phyloP scores from a whole-genome alignment of 2,113 vertebrate genomes.

The Campylomormyrus numenius region DNA sequence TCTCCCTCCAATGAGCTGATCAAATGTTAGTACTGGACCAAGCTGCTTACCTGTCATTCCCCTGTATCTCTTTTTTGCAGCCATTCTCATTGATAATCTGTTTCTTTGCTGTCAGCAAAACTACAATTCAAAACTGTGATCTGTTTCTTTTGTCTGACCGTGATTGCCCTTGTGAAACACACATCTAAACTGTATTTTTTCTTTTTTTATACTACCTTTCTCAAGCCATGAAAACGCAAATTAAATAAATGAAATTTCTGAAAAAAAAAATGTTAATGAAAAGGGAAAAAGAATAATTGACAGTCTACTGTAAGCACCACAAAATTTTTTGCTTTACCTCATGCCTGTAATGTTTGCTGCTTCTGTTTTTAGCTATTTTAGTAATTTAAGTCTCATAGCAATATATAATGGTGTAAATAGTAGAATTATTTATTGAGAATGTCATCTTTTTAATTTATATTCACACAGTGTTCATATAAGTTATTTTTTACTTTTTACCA shows the following conservation, averaged over 20 bases:
- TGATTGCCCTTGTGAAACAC: slow-evolving; percentile 59
- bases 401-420: slow-evolving; percentile 99
- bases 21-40: slow-evolving; percentile 19
- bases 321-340: slow-evolving; percentile 88
- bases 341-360: slow-evolving; percentile 96
- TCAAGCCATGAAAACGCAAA: slow-evolving; percentile 68
- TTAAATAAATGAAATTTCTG: slow-evolving; percentile 66
- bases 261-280: slow-evolving; percentile 68
- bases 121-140: slow-evolving; percentile 67
- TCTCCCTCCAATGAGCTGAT: slow-evolving; percentile 13
- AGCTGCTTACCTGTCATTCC: not conserved
- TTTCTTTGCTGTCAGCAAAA: slow-evolving; percentile 14
- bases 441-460: slow-evolving; percentile 99
- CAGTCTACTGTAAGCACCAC: slow-evolving; percentile 84
- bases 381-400: slow-evolving; percentile 91
- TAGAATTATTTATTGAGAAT: slow-evolving; percentile 99
- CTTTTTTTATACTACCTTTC: slow-evolving; percentile 65
- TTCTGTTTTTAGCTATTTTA: slow-evolving; percentile 79
- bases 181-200: slow-evolving; percentile 65
- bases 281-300: slow-evolving; percentile 65
- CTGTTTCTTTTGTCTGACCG: slow-evolving; percentile 50
- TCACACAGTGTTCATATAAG: slow-evolving; percentile 92
- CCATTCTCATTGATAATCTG: not conserved
- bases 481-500: slow-evolving; percentile 95
- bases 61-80: not conserved